Evolutionary conservation across 2,113 vertebrate genomes (phyloP), one percentile per base, ranked within the genome.

Genomic region (Poicephalus gulielmi): DNA sequence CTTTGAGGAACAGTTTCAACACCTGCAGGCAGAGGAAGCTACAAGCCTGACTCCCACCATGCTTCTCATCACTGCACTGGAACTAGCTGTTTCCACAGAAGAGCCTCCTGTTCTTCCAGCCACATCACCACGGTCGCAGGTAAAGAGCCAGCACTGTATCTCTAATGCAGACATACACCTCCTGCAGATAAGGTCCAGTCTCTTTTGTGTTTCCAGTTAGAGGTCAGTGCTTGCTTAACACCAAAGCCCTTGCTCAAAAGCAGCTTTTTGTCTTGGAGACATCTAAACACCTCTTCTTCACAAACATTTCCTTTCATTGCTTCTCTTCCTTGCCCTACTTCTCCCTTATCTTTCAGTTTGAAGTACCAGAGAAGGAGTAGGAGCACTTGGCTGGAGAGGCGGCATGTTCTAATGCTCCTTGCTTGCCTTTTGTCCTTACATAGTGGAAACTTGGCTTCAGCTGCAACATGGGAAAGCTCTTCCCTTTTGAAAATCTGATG

Each of bases 101-200:
- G 98, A 99, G 95, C 98, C 98, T 94, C 98, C 98, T 83, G 98
- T 98, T 53, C 96, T 98, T 92, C 98, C 98, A 33, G 98, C 98
- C 59, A 98, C 98, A n/a, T 98, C 99, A 74, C 98, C 98, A 89
- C 98, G 97, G 94, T 97, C 98, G 70, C 98, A 99, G 99, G 98
- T 99, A 98, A 97, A 97, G 88, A 79, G 28, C 10, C 28, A 70
- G 22, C 30, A 27, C 60, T 71, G 31, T 44, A 52, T n/a, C 43
- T 83, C 73, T 86, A 49, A 70, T 60, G 30, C 35, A 81, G 63
- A 33, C 46, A 88, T 63, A 37, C 77, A 50, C 71, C 37, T 78
- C 46, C 53, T 60, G 66, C 71, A 90, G 67, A 17, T 64, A 59
- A 78, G 37, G 43, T 74, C 37, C 39, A 30, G 43, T 74, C 73